phyloP scores from a whole-genome alignment of 2,797 vertebrate genomes.

The Microctenopoma steveboyesi region DNA sequence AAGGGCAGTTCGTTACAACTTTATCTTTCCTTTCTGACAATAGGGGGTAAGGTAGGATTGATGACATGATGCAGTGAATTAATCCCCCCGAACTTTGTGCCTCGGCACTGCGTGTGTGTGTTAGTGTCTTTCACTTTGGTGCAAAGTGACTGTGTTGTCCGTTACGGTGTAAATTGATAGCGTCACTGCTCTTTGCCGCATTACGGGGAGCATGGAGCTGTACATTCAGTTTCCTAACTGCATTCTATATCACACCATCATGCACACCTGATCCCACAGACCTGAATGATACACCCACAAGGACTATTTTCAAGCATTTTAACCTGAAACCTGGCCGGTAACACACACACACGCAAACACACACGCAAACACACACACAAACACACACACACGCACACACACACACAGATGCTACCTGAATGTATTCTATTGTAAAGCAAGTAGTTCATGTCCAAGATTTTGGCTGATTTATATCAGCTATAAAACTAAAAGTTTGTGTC shows the following conservation, averaged over 20 bases:
- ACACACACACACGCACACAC: neutral
- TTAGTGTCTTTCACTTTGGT: constrained; percentile 75
- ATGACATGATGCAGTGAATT: constrained; percentile 77
- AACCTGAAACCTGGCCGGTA: constrained; percentile 37
- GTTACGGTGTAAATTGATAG: constrained; percentile 79
- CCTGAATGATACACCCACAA: constrained; percentile 55
- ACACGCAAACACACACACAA: constrained; percentile 5
- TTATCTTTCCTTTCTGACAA: constrained; percentile 52
- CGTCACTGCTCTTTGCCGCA: constrained; percentile 72
- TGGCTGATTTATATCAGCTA: neutral
- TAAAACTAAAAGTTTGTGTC: too few relatives aligned
- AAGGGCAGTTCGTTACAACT: constrained; percentile 21
- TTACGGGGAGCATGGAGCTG: constrained; percentile 70
- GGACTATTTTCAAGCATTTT: constrained; percentile 55
- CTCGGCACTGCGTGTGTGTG: constrained; percentile 38
- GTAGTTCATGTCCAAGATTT: neutral
- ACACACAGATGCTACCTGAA: neutral
- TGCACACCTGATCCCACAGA: constrained; percentile 70
- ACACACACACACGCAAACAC: constrained; percentile 1
- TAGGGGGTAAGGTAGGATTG: constrained; percentile 68
- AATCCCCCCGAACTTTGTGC: constrained; percentile 69
- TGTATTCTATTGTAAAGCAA: constrained; percentile 1
- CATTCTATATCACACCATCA: constrained; percentile 74
- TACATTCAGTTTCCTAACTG: constrained; percentile 76
- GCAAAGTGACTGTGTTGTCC: constrained; percentile 77